phyloP scores from a whole-genome alignment of 1,140 invertebrate species.

The Papilio helenus region DNA sequence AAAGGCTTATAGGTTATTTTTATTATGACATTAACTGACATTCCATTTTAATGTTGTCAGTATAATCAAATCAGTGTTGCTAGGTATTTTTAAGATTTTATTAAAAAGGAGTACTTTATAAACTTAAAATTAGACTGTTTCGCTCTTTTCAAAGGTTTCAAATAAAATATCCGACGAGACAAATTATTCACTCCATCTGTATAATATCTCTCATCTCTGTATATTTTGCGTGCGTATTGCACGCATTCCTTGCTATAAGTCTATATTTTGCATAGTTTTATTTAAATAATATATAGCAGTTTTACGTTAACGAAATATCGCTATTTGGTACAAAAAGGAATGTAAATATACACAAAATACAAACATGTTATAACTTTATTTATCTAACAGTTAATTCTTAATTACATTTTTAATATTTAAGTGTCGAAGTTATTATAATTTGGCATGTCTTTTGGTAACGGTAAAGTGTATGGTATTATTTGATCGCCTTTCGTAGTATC shows the following conservation, averaged over 20 bases:
- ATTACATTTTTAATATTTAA: not conserved
- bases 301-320: not conserved
- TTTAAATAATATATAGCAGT: not conserved
- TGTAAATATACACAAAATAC: no score
- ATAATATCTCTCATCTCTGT: no score
- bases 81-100: no score
- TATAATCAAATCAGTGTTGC: not conserved
- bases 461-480: slow-evolving; percentile 62
- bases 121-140: no score
- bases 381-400: not conserved
- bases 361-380: not conserved
- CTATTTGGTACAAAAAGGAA: not conserved
- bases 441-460: slow-evolving; percentile 50
- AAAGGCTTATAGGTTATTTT: not conserved
- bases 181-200: no score
- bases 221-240: no score
- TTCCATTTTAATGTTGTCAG: not conserved
- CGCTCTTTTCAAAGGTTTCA: no score
- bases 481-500: slow-evolving; percentile 44
- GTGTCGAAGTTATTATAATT: slow-evolving; percentile 15
- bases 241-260: no score
- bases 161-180: no score
- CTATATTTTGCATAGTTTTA: no score
- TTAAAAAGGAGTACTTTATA: no score
- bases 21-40: not conserved